Evolutionary conservation across 2,797 vertebrate species (phyloP).

Genomic region (Rhynchonycteris naso): DNA sequence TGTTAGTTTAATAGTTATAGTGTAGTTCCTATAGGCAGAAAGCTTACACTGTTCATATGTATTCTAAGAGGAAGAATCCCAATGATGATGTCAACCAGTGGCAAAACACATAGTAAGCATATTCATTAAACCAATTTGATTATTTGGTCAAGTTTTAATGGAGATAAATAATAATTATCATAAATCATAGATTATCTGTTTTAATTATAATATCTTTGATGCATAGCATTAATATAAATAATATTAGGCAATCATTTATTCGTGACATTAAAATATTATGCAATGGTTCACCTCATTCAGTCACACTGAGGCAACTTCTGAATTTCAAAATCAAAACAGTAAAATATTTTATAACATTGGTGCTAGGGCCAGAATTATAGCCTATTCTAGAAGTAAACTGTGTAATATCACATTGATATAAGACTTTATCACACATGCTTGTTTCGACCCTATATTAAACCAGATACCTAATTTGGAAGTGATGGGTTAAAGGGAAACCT

Average conservation of each 20-base stretch:
- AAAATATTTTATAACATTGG: neutral
- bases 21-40: neutral
- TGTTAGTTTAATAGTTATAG: neutral
- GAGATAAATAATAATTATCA: neutral
- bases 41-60: neutral
- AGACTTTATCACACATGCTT: neutral
- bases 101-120: neutral
- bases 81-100: neutral
- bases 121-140: neutral
- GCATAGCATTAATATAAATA: neutral
- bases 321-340: slow-evolving; percentile 3
- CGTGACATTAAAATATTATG: neutral
- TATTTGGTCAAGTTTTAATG: neutral
- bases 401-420: neutral
- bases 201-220: slow-evolving; percentile 10
- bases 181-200: neutral
- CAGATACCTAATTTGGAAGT: neutral
- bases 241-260: neutral
- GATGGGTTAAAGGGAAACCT: neutral
- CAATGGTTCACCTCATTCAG: neutral
- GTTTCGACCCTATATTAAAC: neutral
- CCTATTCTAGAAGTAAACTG: neutral
- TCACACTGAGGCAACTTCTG: neutral
- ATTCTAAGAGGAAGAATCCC: neutral
- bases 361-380: neutral